phyloP scores from a whole-genome alignment of 2,797 vertebrate genomes.

The Glyptemys insculpta region DNA sequence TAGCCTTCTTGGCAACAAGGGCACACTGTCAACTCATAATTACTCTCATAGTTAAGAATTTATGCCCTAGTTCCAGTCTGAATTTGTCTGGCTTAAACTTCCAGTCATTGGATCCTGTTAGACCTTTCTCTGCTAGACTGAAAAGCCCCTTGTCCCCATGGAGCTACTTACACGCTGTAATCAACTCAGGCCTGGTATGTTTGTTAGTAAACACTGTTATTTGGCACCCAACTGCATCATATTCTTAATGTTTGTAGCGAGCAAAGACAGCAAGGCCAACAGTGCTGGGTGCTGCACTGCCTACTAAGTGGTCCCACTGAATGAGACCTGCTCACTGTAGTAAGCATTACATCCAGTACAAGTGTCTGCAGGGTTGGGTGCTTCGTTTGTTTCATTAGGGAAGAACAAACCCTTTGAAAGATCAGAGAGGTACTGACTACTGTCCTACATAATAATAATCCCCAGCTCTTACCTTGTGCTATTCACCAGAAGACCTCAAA shows the following conservation, averaged over 20 bases:
- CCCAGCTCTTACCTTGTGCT: background rate
- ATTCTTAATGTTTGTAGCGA: no score
- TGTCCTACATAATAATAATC: background rate
- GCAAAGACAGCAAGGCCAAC: background rate
- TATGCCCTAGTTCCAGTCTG: no score
- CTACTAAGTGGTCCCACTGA: background rate
- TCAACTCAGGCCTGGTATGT: no score
- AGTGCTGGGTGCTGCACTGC: background rate
- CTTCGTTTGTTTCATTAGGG: background rate
- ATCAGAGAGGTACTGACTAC: background rate
- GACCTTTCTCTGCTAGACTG: no score
- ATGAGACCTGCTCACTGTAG: background rate
- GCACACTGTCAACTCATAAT: no score
- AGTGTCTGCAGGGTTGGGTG: background rate
- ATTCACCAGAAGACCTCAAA: background rate
- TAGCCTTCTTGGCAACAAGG: no score
- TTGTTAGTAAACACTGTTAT: background rate
- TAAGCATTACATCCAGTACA: background rate
- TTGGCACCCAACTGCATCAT: background rate
- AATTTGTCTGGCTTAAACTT: no score
- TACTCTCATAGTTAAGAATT: no score
- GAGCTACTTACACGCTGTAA: no score
- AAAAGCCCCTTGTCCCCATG: no score
- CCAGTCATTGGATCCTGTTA: no score
- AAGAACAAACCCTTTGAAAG: background rate